Percentiles rank a stretch among this genome's conserved stretches.
These are phyloP conservation scores for Xyrauchen texanus DNA, from an alignment of 2,113 vertebrate species.

Conservation along the genomic window DNA sequence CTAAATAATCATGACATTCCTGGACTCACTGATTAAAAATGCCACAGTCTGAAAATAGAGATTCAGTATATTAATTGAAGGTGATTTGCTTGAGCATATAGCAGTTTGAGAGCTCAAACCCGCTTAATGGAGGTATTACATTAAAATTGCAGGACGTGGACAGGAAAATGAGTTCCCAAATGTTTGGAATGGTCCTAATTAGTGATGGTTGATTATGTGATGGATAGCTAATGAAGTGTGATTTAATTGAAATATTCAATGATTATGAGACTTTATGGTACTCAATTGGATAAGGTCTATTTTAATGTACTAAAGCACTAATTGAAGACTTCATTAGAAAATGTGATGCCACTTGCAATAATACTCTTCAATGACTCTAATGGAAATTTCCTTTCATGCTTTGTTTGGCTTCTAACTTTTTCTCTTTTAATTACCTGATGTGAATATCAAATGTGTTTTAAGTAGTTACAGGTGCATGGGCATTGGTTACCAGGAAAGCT, in stretches of 20 bases:
- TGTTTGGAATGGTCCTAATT: slow-evolving; percentile 39
- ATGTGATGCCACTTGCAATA: slow-evolving; percentile 55
- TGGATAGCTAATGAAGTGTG: slow-evolving; percentile 51
- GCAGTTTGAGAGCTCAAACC: slow-evolving; percentile 3
- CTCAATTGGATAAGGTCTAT: slow-evolving; percentile 50
- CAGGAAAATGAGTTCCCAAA: slow-evolving; percentile 30
- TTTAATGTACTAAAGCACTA: slow-evolving; percentile 58
- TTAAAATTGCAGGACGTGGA: slow-evolving; percentile 26
- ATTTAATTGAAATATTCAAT: slow-evolving; percentile 55
- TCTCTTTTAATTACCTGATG: neutral
- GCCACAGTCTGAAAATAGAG: neutral
- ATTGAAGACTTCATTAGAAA: slow-evolving; percentile 57
- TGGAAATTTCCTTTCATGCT: slow-evolving; percentile 33
- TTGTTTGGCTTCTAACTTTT: slow-evolving; percentile 7
- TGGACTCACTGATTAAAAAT: neutral
- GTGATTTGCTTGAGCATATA: slow-evolving; percentile 7
- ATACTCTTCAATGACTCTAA: slow-evolving; percentile 62
- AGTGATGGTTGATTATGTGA: slow-evolving; percentile 47
- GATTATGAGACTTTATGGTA: slow-evolving; percentile 51
- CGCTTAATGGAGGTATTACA: slow-evolving; percentile 20
- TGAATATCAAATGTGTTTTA: slow-evolving; percentile 18
- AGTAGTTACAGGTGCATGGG: slow-evolving; percentile 12
- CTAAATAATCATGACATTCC: neutral
- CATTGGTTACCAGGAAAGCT: neutral
- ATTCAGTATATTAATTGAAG: slow-evolving; percentile 4